Base-by-base conservation (phyloP, 2,888 invertebrate genomes). In the Terebella lapidaria region DNA sequence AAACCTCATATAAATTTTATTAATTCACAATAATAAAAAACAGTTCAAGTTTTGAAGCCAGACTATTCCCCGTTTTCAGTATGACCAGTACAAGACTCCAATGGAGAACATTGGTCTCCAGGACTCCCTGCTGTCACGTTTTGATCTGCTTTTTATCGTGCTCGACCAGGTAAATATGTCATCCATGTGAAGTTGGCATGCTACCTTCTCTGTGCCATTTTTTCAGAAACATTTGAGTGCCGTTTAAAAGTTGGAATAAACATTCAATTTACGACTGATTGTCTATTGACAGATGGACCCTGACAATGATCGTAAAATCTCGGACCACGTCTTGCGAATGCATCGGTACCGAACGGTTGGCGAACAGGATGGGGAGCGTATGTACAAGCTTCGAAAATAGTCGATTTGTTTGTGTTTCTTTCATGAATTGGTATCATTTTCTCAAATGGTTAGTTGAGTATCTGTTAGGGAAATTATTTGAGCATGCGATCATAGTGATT, bases 31-130 rank as follows among this genome's bases (percentile, higher is more conserved):
- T n/a, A n/a, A n/a, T n/a, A n/a, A n/a, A n/a, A n/a, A n/a, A n/a
- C n/a, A n/a, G n/a, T n/a, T n/a, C n/a, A n/a, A n/a, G n/a, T n/a
- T n/a, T n/a, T n/a, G n/a, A n/a, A n/a, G n/a, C n/a, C n/a, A n/a
- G n/a, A n/a, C n/a, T n/a, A n/a, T n/a, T n/a, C n/a, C n/a, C n/a
- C n/a, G 57, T 63, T 81, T 83, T 2, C 81, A 94, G 90, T 99
- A 99, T 76, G 94, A 99, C 83, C 94, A 94, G 76, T 97, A 94
- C 83, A 97, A 96, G 83, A 93, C 95, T 0, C 99, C 99, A 0
- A 99, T 99, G 97, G 97, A 99, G 82, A 99, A 99, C 82, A 99
- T 99, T 74, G 97, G 96, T 0, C 85, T 99, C 46, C 99, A 99
- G 82, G 81, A 81, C 64, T 81, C 81, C 0, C 81, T 99, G 64